phyloP scores from a whole-genome alignment of 2,113 vertebrate species.

The Probosciger aterrimus region DNA sequence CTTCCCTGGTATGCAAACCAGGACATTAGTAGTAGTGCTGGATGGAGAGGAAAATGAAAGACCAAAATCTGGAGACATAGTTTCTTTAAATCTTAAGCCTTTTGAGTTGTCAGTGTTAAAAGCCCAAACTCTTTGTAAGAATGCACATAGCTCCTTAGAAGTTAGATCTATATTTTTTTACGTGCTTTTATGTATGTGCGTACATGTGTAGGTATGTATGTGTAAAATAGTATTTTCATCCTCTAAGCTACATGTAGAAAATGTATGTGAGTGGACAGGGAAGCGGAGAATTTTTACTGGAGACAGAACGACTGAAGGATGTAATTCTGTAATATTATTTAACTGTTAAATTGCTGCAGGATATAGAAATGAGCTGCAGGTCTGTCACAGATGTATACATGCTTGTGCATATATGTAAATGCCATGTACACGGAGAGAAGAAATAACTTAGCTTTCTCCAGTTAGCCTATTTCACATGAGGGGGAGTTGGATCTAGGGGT shows the following conservation, averaged over 20 bases:
- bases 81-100: background rate
- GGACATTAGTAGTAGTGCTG: background rate
- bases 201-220: background rate
- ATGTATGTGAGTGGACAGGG: background rate
- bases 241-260: background rate
- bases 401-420: background rate
- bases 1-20: background rate
- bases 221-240: background rate
- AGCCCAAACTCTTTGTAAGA: background rate
- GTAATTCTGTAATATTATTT: background rate
- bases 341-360: background rate
- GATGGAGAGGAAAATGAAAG: background rate
- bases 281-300: background rate
- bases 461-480: background rate
- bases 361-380: background rate
- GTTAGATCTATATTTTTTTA: background rate
- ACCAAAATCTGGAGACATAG: background rate
- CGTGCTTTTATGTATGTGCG: background rate
- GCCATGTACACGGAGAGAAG: background rate
- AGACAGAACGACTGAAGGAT: background rate
- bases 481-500: background rate
- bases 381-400: background rate
- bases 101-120: background rate
- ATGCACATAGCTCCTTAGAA: background rate
- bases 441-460: background rate